Base-by-base conservation (phyloP, 2,113 vertebrate species). In the Pyxicephalus adspersus region DNA sequence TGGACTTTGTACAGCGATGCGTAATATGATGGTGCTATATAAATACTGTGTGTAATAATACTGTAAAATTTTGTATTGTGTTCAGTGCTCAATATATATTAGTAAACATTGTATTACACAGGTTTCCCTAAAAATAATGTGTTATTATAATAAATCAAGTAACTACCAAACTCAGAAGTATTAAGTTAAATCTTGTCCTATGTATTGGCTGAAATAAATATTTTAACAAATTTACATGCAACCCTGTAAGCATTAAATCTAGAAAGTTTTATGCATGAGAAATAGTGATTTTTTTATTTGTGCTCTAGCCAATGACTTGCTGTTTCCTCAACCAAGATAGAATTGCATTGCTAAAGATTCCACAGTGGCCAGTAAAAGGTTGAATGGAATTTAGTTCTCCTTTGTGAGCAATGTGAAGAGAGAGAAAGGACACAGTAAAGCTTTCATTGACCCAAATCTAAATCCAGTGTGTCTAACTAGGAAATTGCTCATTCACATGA, bases 391-490 rank as follows among this genome's bases (percentile, higher is more conserved):
- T 91, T 89, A 87, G 80, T 85, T 91, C 88, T 88, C 86, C 87
- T 92, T 93, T 93, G 88, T 92, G 88, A 92, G 84, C 82, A 90
- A 86, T 90, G 85, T 88, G 88, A 89, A 86, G 90, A 89, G 91
- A 90, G 82, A 91, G 86, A 92, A 93, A 89, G 83, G 83, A 91
- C 89, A 92, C 87, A 90, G 90, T 91, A 93, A 92, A 92, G 88
- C 90, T 90, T 92, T 92, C 92, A 94, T 92, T 92, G 92, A 93
- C 90, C 86, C 88, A 91, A 87, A 87, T 92, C 88, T 88, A 92
- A 94, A 92, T 90, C 86, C 90, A 90, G 87, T 93, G 91, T 93
- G 89, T 90, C 90, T 92, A 92, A 91, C 89, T 89, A 90, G 88
- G 89, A 93, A 91, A 92, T 91, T 91, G 91, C 89, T 92, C 91